Base-by-base conservation (phyloP, 1,140 invertebrate species). In the Holotrichia oblita region DNA sequence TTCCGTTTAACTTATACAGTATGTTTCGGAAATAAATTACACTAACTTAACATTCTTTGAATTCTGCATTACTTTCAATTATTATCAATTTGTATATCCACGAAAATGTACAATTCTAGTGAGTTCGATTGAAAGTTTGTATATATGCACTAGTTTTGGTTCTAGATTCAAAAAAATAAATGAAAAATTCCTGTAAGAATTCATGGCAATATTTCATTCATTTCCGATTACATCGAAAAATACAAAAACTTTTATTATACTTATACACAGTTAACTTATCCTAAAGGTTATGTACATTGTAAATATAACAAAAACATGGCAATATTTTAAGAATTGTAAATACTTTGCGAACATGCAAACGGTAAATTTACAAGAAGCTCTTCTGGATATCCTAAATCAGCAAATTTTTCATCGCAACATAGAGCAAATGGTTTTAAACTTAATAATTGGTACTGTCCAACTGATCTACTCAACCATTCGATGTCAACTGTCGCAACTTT, bases 401-500 rank as follows among this genome's bases (percentile, higher is more conserved):
- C 75, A 55, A 86, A 79, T 0, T 73, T 72, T 24, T 84, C 79
- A 22, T 86, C 85, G 6, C 82, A 83, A 59, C 84, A 84, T n/a
- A 85, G 55, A 0, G 81, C 48, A 76, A 81, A 86, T 14, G 81
- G 82, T 0, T 83, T 78, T 44, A 86, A 78, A 73, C 83, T 85
- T 9, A 82, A 34, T 40, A 85, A 9, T 77, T 83, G 77, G 69
- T 84, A 86, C 44, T 84, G 82, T 34, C 82, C 84, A 24, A 86
- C 81, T 8, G 84, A 85, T 77, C 81, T 81, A 69, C 82, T 83
- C 40, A 86, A 78, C 85, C 85, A 86, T 78, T 86, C 84, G 2
- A 86, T 77, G 72, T 86, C 85, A 1, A 86, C 85, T 12, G 84
- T 85, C 9, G 83, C 81, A 1, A 82, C 78, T 80, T 83, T 83